Percentiles rank a stretch among this genome's conserved stretches.
phyloP scores from a whole-genome alignment of 2,113 vertebrate genomes.

The Sporophila hypoxantha region DNA sequence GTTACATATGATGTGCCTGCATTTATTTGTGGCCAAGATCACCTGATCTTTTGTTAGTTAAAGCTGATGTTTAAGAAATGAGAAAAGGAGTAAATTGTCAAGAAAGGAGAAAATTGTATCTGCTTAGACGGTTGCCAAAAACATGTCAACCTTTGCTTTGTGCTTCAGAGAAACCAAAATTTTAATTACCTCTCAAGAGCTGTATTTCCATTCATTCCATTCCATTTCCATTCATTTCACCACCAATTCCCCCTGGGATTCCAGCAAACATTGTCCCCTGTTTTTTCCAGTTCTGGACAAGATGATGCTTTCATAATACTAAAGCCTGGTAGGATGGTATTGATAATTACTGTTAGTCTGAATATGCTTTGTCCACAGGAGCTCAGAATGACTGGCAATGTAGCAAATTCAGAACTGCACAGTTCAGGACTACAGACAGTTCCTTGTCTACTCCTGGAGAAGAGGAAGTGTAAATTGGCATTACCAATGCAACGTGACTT shows the following conservation, averaged over 20 bases:
- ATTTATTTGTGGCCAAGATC: not conserved
- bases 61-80: not conserved
- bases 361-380: not conserved
- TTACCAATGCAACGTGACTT: not conserved
- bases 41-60: not conserved
- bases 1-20: not conserved
- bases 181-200: not conserved
- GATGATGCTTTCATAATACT: not conserved
- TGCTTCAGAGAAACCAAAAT: not conserved
- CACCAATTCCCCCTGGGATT: not conserved
- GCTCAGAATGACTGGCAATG: not conserved
- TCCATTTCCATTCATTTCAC: too few relatives aligned
- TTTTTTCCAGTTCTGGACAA: not conserved
- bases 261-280: not conserved
- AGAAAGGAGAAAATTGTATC: not conserved
- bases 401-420: not conserved
- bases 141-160: not conserved
- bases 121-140: not conserved
- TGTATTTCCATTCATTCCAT: fast-evolving
- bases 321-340: not conserved
- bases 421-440: not conserved
- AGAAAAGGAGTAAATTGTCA: not conserved
- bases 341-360: not conserved
- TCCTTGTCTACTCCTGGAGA: not conserved
- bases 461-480: not conserved